These are phyloP conservation scores for Burhinus oedicnemus DNA, from an alignment of 2,113 vertebrate genomes.

Conservation along the genomic window DNA sequence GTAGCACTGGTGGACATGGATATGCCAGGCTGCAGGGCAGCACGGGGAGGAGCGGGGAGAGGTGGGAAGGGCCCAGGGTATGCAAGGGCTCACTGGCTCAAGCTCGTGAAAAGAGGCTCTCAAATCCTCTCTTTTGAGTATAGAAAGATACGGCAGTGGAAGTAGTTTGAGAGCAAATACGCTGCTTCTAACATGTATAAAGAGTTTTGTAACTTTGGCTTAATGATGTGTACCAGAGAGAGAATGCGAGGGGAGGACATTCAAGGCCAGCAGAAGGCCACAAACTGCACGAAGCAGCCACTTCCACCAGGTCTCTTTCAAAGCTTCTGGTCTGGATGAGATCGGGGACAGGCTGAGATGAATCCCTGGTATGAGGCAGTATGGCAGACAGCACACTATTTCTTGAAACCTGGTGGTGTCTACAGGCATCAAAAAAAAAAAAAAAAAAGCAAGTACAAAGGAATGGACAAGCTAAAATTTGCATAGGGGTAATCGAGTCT, in stretches of 20 bases:
- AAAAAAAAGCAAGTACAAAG: not conserved
- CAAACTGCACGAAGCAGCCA: not conserved
- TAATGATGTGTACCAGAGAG: not conserved
- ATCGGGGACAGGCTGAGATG: not conserved
- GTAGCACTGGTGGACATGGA: not conserved
- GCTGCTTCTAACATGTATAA: not conserved
- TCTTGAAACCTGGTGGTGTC: not conserved
- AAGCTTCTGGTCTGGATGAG: no score
- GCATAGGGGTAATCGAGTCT: not conserved
- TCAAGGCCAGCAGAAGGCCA: not conserved
- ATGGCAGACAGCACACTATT: rapidly evolving
- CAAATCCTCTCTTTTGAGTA: not conserved
- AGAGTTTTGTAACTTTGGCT: not conserved
- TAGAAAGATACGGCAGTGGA: not conserved
- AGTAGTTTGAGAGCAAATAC: not conserved
- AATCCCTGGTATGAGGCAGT: not conserved
- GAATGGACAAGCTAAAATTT: not conserved
- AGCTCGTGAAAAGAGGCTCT: not conserved
- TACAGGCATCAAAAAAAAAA: not conserved
- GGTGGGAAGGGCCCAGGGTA: rapidly evolving
- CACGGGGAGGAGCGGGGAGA: not conserved
- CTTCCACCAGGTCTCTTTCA: not conserved
- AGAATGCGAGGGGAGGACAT: rapidly evolving
- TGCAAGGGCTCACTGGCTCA: rapidly evolving
- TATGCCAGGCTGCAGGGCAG: not conserved